Conservation (phyloP, 2,113 vertebrate genomes). For the Cnemophilus loriae region DNA sequence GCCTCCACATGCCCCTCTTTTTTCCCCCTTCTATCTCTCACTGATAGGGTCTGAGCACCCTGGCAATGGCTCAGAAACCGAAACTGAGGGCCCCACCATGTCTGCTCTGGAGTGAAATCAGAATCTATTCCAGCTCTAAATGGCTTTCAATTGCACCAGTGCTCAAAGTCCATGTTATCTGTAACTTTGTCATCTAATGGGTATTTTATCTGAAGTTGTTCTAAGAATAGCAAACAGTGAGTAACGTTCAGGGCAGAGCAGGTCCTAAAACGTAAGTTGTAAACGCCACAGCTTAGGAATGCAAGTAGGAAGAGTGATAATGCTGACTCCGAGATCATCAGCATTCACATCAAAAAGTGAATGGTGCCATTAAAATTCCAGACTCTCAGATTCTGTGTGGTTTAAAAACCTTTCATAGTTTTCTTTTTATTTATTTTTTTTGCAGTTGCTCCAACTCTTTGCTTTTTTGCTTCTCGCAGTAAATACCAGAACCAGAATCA, state of each 20-base stretch:
- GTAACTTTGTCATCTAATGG: neutral
- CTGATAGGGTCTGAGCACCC: neutral
- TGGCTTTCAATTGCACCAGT: neutral
- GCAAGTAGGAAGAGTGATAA: neutral
- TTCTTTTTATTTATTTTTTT: neutral
- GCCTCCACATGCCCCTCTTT: rapidly evolving
- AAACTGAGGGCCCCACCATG: neutral
- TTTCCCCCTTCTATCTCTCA: neutral
- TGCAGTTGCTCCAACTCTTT: neutral
- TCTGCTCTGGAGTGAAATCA: neutral
- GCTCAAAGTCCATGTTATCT: neutral
- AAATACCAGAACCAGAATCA: neutral
- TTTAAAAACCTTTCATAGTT: neutral
- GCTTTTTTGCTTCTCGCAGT: neutral
- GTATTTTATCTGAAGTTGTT: neutral
- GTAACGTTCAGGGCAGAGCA: neutral
- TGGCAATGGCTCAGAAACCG: neutral
- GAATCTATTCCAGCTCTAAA: neutral
- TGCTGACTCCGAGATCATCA: neutral
- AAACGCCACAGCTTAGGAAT: neutral
- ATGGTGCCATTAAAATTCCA: neutral
- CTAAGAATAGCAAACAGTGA: slow-evolving; percentile 10
- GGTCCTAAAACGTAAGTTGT: neutral
- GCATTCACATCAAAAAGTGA: neutral
- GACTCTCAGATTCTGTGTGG: neutral